Evolutionary conservation across 2,797 vertebrate genomes (phyloP), one percentile per base, ranked within the genome.

Genomic region (Anas bahamensis): DNA sequence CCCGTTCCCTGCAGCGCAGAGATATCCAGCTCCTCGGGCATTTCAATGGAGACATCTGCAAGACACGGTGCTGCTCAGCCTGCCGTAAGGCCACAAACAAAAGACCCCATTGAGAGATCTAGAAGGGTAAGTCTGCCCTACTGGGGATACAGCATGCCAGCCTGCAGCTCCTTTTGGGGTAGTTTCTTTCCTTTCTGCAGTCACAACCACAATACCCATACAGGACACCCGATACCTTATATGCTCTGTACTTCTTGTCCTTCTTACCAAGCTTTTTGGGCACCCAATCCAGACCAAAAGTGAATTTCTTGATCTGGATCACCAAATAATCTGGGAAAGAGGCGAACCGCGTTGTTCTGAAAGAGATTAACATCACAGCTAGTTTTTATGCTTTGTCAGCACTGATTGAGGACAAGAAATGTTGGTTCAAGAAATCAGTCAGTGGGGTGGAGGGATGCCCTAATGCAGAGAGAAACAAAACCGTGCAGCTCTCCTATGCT

Each of bases 291-390:
- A 99, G 98, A 92, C 99, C 99, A 15, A 99, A 99, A 71, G 99
- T 99, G 97, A 99, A 99, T 97, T 99, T 99, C 98, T 99, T 99
- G 95, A 99, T 99, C 97, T 99, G 99, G 96, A 99, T 99, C 90
- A 99, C 99, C 96, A 99, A 98, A 96, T 99, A 99, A 97, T 99
- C 99, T 0, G 99, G 99, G 97, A 99, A 99, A 78, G 99, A 99
- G 96, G 99, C 99, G 91, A 99, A 99, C 46, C 99, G 98, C n/a
- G 99, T 99, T 4, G 99, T 99, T 98, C 99, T 99, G 97, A 55
- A 94, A 96, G 95, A 91, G 63, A 93, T 56, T 96, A 79, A 65
- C n/a, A 59, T 21, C 18, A 50, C 52, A 33, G 50, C n/a, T 56
- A 35, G n/a, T 35, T 79, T 35, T 79, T 56, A 33, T 35, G 41